Evolutionary conservation across 2,888 invertebrate genomes (phyloP), one percentile per base, ranked within the genome.

Genomic region (Odontomyia ornata): DNA sequence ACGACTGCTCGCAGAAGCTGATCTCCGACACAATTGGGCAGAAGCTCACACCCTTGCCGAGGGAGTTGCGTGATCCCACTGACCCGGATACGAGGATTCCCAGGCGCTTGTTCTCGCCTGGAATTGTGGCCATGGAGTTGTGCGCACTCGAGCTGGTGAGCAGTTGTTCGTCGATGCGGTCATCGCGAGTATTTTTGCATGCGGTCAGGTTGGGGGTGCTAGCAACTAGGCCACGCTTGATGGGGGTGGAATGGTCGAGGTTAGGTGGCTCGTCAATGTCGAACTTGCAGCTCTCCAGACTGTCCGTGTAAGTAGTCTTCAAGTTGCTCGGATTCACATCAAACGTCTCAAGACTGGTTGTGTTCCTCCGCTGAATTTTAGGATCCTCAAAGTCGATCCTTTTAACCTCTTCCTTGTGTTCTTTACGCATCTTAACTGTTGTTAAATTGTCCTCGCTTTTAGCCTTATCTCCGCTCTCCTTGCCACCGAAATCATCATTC

Each of bases 11-110:
- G 80, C 91, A 89, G 93, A 94, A 94, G 83, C 92, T 92, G 79
- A 94, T 93, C 86, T 94, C 93, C 67, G 93, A 91, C 15, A 94
- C 93, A 73, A 94, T 91, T 2, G 93, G 93, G 81, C 92, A 93
- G 84, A 94, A 94, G 82, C 93, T 93, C 30, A 94, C 94, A 71
- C 93, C 93, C 82, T 89, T 90, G 80, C 84, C 83, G 36, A 86
- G 83, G 0, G 86, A 86, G 3, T 83, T 83, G 0, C 86, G 82
- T 1, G 86, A 86, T 0, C 85, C 85, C 0, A 83, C 81, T 27
- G 71, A 15, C n/a, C 69, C 77, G 3, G 72, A 77, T 27, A 85
- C 21, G 0, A 86, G 77, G n/a, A 86, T 86, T 13, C 86, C 85
- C 75, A 85, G 87, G 9, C 57, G 73, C 83, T 83, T 89, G 85